These are phyloP conservation scores for Mormyrus lacerda DNA, from an alignment of 2,113 vertebrate genomes.

Conservation along the genomic window DNA sequence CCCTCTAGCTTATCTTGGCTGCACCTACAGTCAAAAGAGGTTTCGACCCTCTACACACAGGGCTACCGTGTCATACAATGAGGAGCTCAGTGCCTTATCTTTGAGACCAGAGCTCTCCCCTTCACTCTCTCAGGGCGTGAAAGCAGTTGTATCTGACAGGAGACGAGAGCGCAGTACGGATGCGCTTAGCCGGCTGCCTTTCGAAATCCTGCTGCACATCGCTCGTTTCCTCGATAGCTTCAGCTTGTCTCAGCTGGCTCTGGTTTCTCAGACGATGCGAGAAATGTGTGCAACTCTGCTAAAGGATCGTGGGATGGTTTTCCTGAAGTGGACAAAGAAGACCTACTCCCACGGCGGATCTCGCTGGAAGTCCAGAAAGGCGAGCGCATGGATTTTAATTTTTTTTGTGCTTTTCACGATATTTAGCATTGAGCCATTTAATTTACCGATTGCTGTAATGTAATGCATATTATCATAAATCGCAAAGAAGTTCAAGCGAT, in stretches of 20 bases:
- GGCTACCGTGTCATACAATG: conserved; percentile 71
- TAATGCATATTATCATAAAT: background rate
- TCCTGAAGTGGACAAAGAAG: conserved; percentile 85
- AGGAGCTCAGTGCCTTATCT: conserved; percentile 68
- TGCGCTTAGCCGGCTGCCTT: conserved; percentile 71
- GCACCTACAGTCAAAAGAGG: conserved; percentile 76
- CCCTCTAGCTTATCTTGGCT: conserved; percentile 88
- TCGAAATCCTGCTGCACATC: conserved; percentile 82
- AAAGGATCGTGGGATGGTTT: conserved; percentile 88
- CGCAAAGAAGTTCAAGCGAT: background rate
- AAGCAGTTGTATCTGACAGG: conserved; percentile 33
- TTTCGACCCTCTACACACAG: conserved; percentile 69
- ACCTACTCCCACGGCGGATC: conserved; percentile 73
- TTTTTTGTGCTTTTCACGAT: background rate
- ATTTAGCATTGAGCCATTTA: background rate
- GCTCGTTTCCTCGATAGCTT: conserved; percentile 84
- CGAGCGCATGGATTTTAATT: background rate
- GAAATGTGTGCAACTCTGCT: conserved; percentile 79
- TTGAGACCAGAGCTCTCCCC: conserved; percentile 70
- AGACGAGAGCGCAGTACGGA: conserved; percentile 50
- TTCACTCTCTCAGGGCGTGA: conserved; percentile 49
- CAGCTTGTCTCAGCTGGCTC: conserved; percentile 81
- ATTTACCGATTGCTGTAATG: background rate
- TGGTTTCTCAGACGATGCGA: conserved; percentile 80
- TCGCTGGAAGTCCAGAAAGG: conserved; percentile 75